A percentile compares a stretch with the other conserved stretches of the same genome.
phyloP scores from a whole-genome alignment of 2,888 invertebrate genomes.

The Podotricha telesiphe region DNA sequence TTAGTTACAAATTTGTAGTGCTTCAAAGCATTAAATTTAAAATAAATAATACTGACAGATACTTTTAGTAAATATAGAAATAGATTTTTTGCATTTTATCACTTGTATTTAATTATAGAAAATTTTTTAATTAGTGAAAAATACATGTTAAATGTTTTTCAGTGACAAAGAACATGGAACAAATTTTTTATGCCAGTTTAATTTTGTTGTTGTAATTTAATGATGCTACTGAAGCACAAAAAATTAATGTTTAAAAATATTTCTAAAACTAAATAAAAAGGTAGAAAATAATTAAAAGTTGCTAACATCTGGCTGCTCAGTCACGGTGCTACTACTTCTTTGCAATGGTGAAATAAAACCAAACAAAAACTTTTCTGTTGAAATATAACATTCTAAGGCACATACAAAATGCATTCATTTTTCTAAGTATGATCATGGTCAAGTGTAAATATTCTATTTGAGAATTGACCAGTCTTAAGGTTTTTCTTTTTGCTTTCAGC shows the following conservation, averaged over 20 bases:
- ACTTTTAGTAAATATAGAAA: slow-evolving; percentile 23
- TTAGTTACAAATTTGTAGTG: slow-evolving; percentile 63
- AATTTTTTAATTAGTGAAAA: slow-evolving; percentile 17
- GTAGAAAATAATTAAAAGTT: slow-evolving; percentile 59
- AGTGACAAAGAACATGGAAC: slow-evolving; percentile 17
- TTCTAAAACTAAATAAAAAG: slow-evolving; percentile 73
- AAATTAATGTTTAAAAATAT: slow-evolving; percentile 65
- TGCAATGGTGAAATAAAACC: slow-evolving; percentile 41
- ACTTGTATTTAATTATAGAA: slow-evolving; percentile 21
- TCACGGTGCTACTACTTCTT: slow-evolving; percentile 60
- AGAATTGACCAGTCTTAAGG: slow-evolving; percentile 25
- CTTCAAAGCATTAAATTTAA: slow-evolving; percentile 65
- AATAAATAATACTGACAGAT: slow-evolving; percentile 67
- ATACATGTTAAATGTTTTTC: slow-evolving; percentile 15
- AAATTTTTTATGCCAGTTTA: slow-evolving; percentile 22
- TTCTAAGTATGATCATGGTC: slow-evolving; percentile 20
- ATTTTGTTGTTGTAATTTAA: slow-evolving; percentile 10
- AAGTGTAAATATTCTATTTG: slow-evolving; percentile 28
- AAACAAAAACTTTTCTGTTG: slow-evolving; percentile 51
- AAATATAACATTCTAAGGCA: slow-evolving; percentile 48
- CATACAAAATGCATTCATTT: slow-evolving; percentile 36
- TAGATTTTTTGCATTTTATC: slow-evolving; percentile 10
- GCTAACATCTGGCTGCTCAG: slow-evolving; percentile 61
- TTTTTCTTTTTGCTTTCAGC: neutral
- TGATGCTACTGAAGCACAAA: slow-evolving; percentile 67